phyloP scores from a whole-genome alignment of 2,113 vertebrate genomes.

The Aldabrachelys gigantea region DNA sequence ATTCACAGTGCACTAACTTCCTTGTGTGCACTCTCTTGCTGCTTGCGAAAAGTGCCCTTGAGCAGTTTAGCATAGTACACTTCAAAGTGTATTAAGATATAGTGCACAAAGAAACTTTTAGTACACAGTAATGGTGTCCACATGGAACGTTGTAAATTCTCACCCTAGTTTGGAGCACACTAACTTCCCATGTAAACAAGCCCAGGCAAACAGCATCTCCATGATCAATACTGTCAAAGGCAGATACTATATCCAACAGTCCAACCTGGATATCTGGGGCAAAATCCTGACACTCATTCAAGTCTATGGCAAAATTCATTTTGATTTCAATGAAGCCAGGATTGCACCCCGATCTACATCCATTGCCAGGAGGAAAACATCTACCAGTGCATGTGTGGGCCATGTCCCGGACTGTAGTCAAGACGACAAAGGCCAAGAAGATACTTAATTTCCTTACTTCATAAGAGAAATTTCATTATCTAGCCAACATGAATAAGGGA shows the following conservation, averaged over 20 bases:
- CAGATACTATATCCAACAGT: neutral
- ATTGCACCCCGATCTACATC: neutral
- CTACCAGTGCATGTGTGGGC: neutral
- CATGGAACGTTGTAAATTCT: neutral
- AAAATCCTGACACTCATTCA: neutral
- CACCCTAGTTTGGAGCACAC: neutral
- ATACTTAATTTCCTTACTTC: neutral
- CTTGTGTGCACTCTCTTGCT: neutral
- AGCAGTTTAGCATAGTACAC: neutral
- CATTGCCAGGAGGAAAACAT: neutral
- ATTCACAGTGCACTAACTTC: neutral
- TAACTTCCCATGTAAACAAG: neutral
- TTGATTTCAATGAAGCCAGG: neutral
- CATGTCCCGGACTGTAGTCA: rapidly evolving
- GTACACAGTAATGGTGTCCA: neutral
- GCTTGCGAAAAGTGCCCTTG: neutral
- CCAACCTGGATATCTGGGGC: neutral
- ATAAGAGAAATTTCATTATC: neutral
- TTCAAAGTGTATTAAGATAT: neutral
- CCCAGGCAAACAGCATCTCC: neutral
- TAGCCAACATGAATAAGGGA: neutral
- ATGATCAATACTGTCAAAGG: neutral
- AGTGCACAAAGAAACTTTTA: neutral
- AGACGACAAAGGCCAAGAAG: neutral
- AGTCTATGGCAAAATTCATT: neutral